Percentiles rank a stretch among this genome's conserved stretches.
Conservation (phyloP, 2,113 vertebrate species). For the Corythornis cristatus region DNA sequence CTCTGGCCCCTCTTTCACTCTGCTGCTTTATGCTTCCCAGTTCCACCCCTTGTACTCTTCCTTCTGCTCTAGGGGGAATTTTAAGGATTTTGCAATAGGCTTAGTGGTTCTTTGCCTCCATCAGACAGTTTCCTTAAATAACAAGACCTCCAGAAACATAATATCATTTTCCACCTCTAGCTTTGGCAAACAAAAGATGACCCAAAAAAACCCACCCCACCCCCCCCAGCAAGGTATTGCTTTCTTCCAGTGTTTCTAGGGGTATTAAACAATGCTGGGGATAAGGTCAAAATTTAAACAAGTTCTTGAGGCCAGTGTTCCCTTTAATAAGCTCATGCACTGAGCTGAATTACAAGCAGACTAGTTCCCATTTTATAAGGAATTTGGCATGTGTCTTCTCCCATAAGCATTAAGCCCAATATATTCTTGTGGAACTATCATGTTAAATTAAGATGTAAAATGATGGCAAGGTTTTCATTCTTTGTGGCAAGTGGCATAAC, state of each 20-base stretch:
- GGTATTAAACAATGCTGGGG: background rate
- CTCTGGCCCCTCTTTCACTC: background rate
- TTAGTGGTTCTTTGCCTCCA: background rate
- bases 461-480: background rate
- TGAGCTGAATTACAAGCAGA: background rate
- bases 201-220: background rate
- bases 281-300: slow-evolving; percentile 32
- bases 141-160: background rate
- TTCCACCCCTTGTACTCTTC: rapidly evolving
- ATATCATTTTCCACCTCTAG: background rate
- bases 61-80: background rate
- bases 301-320: background rate
- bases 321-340: background rate
- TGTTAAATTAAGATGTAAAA: slow-evolving; percentile 28
- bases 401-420: background rate
- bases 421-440: background rate
- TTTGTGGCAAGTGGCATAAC: background rate
- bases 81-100: background rate
- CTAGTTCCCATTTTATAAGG: background rate
- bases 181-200: background rate
- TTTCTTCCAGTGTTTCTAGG: background rate
- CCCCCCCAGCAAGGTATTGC: background rate
- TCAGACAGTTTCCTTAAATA: background rate
- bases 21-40: background rate
- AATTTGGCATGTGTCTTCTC: slow-evolving; percentile 10